Percentiles rank a stretch among this genome's conserved stretches.
phyloP scores from a whole-genome alignment of 2,888 invertebrate genomes.

The Corbicula japonica region DNA sequence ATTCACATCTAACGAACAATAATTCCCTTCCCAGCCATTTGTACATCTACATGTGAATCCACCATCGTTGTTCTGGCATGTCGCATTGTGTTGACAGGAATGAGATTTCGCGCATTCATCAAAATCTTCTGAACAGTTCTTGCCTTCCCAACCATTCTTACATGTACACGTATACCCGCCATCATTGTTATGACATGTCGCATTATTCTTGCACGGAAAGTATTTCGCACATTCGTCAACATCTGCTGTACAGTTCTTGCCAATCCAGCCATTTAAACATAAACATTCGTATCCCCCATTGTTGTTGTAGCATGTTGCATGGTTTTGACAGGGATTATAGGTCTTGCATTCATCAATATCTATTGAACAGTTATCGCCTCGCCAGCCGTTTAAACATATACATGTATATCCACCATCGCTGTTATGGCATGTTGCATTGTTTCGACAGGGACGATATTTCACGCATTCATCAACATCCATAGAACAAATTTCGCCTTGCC shows the following conservation, averaged over 20 bases:
- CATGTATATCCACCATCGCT: slow-evolving; percentile 5
- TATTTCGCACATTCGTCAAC: slow-evolving; percentile 64
- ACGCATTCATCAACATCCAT: slow-evolving; percentile 1
- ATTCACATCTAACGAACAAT: slow-evolving; percentile 28
- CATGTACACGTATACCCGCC: slow-evolving; percentile 9
- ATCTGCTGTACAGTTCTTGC: slow-evolving; percentile 61
- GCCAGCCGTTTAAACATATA: neutral
- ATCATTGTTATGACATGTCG: slow-evolving; percentile 7
- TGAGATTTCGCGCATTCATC: slow-evolving; percentile 27
- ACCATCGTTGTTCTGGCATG: slow-evolving; percentile 34
- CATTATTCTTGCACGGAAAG: slow-evolving; percentile 17
- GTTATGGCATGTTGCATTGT: slow-evolving; percentile 1
- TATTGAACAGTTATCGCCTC: neutral
- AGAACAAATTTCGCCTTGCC: neutral
- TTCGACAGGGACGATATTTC: too few relatives aligned
- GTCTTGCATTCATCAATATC: slow-evolving; percentile 8
- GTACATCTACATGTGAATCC: slow-evolving; percentile 35
- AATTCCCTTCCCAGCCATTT: slow-evolving; percentile 14
- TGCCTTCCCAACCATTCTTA: slow-evolving; percentile 22
- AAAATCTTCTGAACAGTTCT: slow-evolving; percentile 27
- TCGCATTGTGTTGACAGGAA: slow-evolving; percentile 23
- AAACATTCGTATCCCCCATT: slow-evolving; percentile 38
- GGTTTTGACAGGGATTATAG: slow-evolving; percentile 1
- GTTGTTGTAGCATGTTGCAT: slow-evolving; percentile 33
- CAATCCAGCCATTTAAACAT: slow-evolving; percentile 60